These are phyloP conservation scores for Lanistes nyassanus DNA, from an alignment of 1,140 invertebrate genomes.

Conservation along the genomic window DNA sequence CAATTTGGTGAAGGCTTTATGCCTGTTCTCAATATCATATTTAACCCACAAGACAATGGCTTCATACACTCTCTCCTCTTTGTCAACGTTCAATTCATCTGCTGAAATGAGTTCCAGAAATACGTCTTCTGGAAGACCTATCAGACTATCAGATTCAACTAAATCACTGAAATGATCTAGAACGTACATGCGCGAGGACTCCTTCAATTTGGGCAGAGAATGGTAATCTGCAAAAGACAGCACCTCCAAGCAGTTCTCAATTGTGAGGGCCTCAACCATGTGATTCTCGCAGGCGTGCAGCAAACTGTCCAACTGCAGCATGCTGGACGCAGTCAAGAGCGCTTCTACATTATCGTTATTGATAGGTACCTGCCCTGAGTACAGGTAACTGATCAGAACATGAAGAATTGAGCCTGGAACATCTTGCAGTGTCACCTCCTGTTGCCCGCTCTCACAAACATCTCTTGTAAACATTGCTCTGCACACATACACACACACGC, in stretches of 20 bases:
- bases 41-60: conserved; percentile 49
- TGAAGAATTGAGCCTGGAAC: conserved; percentile 34
- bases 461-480: conserved; percentile 57
- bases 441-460: conserved; percentile 42
- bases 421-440: conserved; percentile 41
- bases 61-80: conserved; percentile 53
- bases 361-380: conserved; percentile 44
- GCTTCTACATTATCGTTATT: conserved; percentile 53
- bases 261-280: conserved; percentile 40
- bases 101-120: conserved; percentile 43
- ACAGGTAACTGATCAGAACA: conserved; percentile 48
- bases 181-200: conserved; percentile 39
- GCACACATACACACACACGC: not conserved
- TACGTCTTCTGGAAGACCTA: conserved; percentile 25
- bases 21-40: conserved; percentile 36
- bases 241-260: conserved; percentile 50
- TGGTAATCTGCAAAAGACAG: conserved; percentile 47
- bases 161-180: conserved; percentile 53
- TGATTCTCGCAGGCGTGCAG: conserved; percentile 44
- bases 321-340: conserved; percentile 49
- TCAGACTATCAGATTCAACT: conserved; percentile 28
- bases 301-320: conserved; percentile 50
- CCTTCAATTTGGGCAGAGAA: conserved; percentile 38
- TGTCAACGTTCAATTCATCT: conserved; percentile 52
- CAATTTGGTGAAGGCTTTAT: conserved; percentile 38